phyloP scores from a whole-genome alignment of 2,888 invertebrate species.

The Nebria brevicollis region DNA sequence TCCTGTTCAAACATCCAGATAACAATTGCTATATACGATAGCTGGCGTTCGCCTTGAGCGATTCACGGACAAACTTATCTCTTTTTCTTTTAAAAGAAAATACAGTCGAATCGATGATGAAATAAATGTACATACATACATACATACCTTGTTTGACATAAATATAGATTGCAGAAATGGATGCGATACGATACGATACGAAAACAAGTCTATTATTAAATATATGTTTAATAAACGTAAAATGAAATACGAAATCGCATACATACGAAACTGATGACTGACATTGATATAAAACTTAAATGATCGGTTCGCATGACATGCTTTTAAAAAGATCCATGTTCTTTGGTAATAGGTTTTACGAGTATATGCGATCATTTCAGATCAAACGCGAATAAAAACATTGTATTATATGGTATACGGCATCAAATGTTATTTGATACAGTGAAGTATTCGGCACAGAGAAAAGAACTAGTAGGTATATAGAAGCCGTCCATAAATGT shows the following conservation, averaged over 20 bases:
- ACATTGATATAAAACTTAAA: neutral
- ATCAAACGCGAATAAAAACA: neutral
- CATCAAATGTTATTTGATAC: neutral
- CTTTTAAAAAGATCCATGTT: neutral
- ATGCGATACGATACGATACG: neutral
- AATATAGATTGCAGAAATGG: neutral
- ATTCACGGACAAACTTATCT: constrained; percentile 19
- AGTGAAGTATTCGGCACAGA: neutral
- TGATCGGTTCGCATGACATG: neutral
- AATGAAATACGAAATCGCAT: neutral
- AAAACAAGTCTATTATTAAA: neutral
- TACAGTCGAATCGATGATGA: neutral
- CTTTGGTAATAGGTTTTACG: neutral
- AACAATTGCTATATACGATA: constrained; percentile 27
- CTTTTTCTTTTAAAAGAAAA: constrained; percentile 33
- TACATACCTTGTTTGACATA: neutral
- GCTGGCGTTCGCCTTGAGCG: constrained; percentile 3
- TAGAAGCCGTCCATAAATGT: constrained; percentile 3
- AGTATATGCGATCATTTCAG: neutral
- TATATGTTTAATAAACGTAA: neutral
- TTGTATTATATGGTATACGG: neutral
- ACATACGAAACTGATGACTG: neutral
- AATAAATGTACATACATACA: neutral
- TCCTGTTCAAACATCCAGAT: constrained; percentile 41
- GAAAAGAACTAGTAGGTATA: neutral